A percentile compares a stretch with the other conserved stretches of the same genome.
Conservation (phyloP, 2,113 vertebrate species). For the Corapipo altera region DNA sequence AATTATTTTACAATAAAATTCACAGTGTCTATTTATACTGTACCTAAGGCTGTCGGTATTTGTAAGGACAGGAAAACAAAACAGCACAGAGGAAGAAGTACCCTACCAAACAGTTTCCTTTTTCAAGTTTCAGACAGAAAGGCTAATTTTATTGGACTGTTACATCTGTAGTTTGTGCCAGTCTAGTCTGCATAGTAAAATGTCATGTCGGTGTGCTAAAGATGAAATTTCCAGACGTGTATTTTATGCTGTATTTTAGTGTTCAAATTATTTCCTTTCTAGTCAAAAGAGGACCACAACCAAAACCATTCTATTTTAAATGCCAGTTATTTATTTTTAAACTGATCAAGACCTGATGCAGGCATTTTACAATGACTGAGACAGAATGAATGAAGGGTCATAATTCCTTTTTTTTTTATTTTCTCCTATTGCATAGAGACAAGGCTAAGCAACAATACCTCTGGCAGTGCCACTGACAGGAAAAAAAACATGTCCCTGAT, state of each 20-base stretch:
- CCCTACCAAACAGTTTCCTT: neutral
- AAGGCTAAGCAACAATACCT: neutral
- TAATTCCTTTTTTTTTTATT: neutral
- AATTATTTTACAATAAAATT: constrained; percentile 41
- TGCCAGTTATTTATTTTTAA: neutral
- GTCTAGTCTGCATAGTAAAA: neutral
- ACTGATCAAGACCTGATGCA: neutral
- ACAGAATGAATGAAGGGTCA: neutral
- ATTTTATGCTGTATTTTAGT: neutral
- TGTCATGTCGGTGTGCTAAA: neutral
- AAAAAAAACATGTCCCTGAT: neutral
- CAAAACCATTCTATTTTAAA: neutral
- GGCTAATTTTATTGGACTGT: neutral
- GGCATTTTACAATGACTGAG: neutral
- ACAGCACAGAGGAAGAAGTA: neutral
- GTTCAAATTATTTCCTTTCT: neutral
- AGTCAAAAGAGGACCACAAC: neutral
- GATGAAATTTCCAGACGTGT: neutral
- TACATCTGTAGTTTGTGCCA: neutral
- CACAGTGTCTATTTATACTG: constrained; percentile 10
- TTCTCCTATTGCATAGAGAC: neutral
- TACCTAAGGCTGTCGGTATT: neutral
- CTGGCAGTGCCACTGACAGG: neutral
- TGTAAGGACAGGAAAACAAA: neutral
- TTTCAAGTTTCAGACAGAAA: neutral